These are phyloP conservation scores for Semicossyphus pulcher DNA, from an alignment of 2,113 vertebrate genomes.

Conservation along the genomic window DNA sequence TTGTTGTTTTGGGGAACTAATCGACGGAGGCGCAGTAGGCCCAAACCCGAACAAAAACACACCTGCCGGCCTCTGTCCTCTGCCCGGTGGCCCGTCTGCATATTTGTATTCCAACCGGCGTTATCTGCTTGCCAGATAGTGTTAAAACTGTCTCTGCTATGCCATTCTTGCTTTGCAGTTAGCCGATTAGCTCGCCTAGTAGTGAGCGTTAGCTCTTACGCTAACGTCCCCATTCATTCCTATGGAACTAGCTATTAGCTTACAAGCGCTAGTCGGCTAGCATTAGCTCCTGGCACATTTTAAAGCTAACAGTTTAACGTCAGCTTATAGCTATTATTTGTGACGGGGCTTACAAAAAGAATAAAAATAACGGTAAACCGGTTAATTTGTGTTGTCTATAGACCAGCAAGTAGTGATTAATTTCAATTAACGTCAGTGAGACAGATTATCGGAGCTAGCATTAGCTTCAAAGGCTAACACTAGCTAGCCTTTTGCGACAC, in stretches of 20 bases:
- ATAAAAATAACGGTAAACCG: accelerated
- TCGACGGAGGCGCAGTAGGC: slow-evolving; percentile 51
- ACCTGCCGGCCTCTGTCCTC: not conserved
- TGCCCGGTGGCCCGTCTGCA: too few relatives aligned
- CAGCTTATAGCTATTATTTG: not conserved
- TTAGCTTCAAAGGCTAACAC: slow-evolving; percentile 21
- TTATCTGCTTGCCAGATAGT: accelerated
- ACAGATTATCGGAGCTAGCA: not conserved
- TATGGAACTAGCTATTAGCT: slow-evolving; percentile 30
- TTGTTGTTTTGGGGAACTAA: slow-evolving; percentile 70
- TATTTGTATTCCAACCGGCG: not conserved
- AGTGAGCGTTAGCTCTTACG: slow-evolving; percentile 53
- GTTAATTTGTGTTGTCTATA: accelerated
- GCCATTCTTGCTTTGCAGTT: not conserved
- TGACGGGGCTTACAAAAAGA: accelerated
- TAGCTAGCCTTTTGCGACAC: slow-evolving; percentile 36
- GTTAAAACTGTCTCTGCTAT: accelerated
- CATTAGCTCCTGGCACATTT: slow-evolving; percentile 8
- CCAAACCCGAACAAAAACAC: slow-evolving; percentile 39
- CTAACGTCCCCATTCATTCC: slow-evolving; percentile 41
- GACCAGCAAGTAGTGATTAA: not conserved
- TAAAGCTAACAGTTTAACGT: not conserved
- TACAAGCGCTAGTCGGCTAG: slow-evolving; percentile 8
- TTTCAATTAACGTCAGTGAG: not conserved
- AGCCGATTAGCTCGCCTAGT: not conserved